Conservation (phyloP, 2,113 vertebrate genomes). For the Phaethon lepturus region DNA sequence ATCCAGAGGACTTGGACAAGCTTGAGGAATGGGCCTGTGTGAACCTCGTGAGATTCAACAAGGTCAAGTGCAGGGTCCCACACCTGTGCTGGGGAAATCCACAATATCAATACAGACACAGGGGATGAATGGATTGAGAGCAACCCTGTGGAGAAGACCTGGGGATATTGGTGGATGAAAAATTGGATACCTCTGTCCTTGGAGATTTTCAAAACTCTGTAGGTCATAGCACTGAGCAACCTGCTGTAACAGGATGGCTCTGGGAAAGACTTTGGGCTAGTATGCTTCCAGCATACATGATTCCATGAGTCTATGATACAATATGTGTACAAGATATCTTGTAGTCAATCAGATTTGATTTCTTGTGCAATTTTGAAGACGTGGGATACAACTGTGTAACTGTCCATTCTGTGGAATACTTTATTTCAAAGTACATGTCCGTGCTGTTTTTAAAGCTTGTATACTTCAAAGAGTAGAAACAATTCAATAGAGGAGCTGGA, state of each 20-base stretch:
- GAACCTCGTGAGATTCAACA: neutral
- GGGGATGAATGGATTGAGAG: neutral
- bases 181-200: neutral
- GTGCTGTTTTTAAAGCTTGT: neutral
- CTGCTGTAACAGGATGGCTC: neutral
- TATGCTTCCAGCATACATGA: neutral
- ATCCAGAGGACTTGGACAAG: neutral
- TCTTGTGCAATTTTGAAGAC: neutral
- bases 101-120: rapidly evolving
- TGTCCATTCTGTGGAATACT: neutral
- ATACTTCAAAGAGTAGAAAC: neutral
- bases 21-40: neutral
- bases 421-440: neutral
- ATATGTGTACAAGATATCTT: neutral
- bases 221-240: neutral
- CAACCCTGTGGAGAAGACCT: neutral
- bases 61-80: neutral
- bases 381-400: neutral
- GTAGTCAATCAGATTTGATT: neutral
- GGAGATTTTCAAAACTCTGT: neutral
- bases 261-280: neutral
- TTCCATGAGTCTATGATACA: neutral
- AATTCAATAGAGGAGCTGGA: neutral
- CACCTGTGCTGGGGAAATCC: neutral
- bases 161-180: neutral